Conservation (phyloP, 2,113 vertebrate species). For the Trichomycterus rosablanca region DNA sequence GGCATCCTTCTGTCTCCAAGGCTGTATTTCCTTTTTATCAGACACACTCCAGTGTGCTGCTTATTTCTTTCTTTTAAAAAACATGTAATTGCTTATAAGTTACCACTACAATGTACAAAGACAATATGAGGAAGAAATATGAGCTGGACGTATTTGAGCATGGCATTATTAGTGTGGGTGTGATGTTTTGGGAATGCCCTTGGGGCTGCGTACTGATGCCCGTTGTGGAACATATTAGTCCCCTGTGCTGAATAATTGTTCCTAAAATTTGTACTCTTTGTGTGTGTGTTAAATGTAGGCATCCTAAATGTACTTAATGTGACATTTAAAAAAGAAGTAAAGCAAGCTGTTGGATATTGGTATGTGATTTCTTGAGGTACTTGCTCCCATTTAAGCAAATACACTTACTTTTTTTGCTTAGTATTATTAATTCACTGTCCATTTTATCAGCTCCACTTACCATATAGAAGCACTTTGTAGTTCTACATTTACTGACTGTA, state of each 20-base stretch:
- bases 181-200: background rate
- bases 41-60: slow-evolving; percentile 19
- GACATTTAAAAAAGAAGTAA: no score
- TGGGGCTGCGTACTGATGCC: slow-evolving; percentile 11
- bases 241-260: slow-evolving; percentile 20
- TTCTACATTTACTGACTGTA: no score
- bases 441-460: no score
- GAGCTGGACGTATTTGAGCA: background rate
- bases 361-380: no score
- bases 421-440: no score
- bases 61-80: slow-evolving; percentile 22
- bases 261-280: no score
- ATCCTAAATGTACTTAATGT: no score
- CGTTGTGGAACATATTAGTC: slow-evolving; percentile 7
- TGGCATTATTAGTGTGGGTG: slow-evolving; percentile 5
- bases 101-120: slow-evolving; percentile 2
- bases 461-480: no score
- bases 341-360: no score
- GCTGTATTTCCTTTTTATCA: slow-evolving; percentile 30
- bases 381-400: no score
- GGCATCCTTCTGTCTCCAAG: slow-evolving; percentile 28
- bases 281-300: no score
- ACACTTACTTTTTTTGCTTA: no score
- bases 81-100: slow-evolving; percentile 18
- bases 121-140: background rate